Evolutionary conservation across 2,888 invertebrate genomes (phyloP).

Genomic region (Tipula lateralis): DNA sequence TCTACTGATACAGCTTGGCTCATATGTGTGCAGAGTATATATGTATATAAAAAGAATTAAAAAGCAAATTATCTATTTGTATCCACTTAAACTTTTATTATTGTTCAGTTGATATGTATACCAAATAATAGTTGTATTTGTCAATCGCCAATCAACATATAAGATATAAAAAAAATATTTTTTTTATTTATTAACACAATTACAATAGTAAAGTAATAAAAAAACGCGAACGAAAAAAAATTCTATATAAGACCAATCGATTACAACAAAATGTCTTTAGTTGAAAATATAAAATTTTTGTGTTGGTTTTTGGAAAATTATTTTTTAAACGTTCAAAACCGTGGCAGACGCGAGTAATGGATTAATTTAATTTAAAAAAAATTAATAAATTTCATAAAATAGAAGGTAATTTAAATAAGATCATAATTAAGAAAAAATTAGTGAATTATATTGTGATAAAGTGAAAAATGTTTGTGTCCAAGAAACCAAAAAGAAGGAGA

Average conservation of each 20-base stretch:
- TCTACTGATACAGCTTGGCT: background rate
- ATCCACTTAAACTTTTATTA: constrained; percentile 1
- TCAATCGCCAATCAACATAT: constrained; percentile 3
- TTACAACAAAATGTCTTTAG: background rate
- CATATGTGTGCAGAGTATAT: background rate
- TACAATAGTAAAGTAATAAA: background rate
- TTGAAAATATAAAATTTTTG: background rate
- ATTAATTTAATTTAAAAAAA: background rate
- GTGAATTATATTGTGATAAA: background rate
- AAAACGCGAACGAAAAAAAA: background rate
- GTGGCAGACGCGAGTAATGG: background rate
- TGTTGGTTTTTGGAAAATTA: background rate
- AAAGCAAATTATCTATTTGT: background rate
- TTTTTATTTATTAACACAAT: constrained; percentile 3
- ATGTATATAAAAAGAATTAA: background rate
- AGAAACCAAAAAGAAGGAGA: background rate
- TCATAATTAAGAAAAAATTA: background rate
- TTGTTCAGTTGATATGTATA: constrained; percentile 20
- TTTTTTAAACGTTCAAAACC: background rate
- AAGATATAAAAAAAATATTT: background rate
- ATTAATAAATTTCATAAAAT: background rate
- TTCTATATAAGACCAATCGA: constrained; percentile 1
- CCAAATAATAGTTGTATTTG: constrained; percentile 1
- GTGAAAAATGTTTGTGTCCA: background rate
- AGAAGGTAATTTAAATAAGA: background rate